phyloP scores from a whole-genome alignment of 2,797 vertebrate species.

The Coluber constrictor region DNA sequence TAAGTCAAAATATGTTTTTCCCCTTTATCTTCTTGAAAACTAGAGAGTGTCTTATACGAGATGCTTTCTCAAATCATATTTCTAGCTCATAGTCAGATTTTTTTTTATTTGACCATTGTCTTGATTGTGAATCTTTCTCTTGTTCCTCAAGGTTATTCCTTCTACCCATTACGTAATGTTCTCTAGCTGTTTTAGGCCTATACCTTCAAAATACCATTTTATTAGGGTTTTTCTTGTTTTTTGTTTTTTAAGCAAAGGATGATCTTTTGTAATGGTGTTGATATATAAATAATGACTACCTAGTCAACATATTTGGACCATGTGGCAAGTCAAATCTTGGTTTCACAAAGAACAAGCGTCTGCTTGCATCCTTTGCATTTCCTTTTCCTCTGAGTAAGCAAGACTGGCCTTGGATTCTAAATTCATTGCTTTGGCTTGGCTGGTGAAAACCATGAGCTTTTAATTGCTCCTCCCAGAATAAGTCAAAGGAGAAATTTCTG shows the following conservation, averaged over 20 bases:
- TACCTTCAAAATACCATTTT: not conserved
- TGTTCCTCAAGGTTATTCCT: not conserved
- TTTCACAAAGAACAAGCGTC: not conserved
- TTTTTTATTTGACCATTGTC: not conserved
- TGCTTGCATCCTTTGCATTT: not conserved
- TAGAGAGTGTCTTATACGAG: not conserved
- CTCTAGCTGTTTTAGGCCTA: not conserved
- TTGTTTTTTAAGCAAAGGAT: not conserved
- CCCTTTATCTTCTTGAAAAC: not conserved
- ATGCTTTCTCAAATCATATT: not conserved
- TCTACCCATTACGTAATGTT: not conserved
- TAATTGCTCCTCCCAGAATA: not conserved
- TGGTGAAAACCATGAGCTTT: not conserved
- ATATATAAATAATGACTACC: not conserved
- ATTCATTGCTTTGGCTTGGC: not conserved
- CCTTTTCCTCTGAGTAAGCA: not conserved
- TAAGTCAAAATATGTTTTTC: not conserved
- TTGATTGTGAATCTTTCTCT: not conserved
- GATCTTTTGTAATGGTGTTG: not conserved
- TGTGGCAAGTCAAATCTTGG: not conserved
- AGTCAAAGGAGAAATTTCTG: not conserved
- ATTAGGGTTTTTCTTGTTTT: not conserved
- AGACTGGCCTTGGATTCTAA: not conserved
- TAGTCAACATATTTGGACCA: not conserved
- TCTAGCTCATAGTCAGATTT: not conserved